Evolutionary conservation across 2,113 vertebrate genomes (phyloP), one percentile per base, ranked within the genome.

Genomic region (Scolopax mira): DNA sequence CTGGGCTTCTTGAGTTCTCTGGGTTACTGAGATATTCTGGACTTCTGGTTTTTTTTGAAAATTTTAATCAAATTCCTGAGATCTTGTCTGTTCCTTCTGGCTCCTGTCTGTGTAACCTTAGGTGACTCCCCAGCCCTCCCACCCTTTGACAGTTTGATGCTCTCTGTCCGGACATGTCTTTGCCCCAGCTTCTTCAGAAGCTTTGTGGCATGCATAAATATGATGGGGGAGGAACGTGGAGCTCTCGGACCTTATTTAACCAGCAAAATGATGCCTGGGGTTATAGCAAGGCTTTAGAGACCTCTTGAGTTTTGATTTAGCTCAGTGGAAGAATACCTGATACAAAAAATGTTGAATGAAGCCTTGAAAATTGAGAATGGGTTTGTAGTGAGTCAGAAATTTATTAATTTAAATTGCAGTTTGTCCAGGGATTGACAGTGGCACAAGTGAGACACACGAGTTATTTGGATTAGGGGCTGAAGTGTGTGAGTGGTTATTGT

Each of bases 101-200:
- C 57, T 16, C 12, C 16, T 11, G 14, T 55, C 35, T 70, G 21
- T 46, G 30, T 60, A 48, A 55, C 19, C 49, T n/a, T 11, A 33
- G 30, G 58, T 51, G 67, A 55, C 75, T 77, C 27, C 21, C 5
- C 17, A 52, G 35, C 58, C 21, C 23, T 90, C 25, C 4, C 25
- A 64, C 35, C 2, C 0, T 57, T 79, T 75, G 31, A n/a, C 11
- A 22, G 39, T 86, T 67, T 18, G 42, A 7, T 0, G 0, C 0
- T 4, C 12, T 72, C 52, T 94, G 42, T 57, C 83, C 60, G 67
- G 58, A 31, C 11, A 1, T 9, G 44, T 44, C 51, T 74, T 69
- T 3, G 2, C 25, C 18, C 11, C 1, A 5, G 33, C 55, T 75
- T 71, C 65, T 81, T 35, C 18, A 58, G 61, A 35, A 78, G 2